Evolutionary conservation across 1,140 invertebrate species (phyloP).

Genomic region (Heliconius himera): DNA sequence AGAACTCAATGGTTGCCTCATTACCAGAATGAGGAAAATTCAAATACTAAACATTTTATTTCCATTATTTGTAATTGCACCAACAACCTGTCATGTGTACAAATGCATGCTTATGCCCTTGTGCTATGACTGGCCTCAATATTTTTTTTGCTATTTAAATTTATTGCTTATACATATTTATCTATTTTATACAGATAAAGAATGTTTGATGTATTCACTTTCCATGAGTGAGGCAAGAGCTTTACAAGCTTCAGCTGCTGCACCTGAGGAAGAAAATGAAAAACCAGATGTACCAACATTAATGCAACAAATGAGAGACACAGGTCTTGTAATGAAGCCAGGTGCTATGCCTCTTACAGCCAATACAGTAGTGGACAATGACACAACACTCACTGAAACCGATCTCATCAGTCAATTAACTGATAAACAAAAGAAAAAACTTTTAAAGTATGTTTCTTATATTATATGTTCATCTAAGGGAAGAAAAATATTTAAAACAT

Average conservation of each 20-base stretch:
- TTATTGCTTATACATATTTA: neutral
- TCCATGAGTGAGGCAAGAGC: slow-evolving; percentile 86
- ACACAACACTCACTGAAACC: slow-evolving; percentile 85
- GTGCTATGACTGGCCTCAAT: no score
- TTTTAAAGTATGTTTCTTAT: slow-evolving; percentile 87
- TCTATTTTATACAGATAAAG: slow-evolving; percentile 86
- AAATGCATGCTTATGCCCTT: no score
- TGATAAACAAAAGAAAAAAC: slow-evolving; percentile 94
- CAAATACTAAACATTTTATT: no score
- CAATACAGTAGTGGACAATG: slow-evolving; percentile 75
- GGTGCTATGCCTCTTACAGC: slow-evolving; percentile 83
- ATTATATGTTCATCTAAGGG: no score
- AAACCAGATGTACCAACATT: slow-evolving; percentile 85
- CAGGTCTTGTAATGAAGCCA: slow-evolving; percentile 93
- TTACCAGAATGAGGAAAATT: no score
- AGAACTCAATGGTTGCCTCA: no score
- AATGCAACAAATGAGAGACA: slow-evolving; percentile 95
- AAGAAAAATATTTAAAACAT: no score
- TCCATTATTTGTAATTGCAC: no score
- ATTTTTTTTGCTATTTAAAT: neutral
- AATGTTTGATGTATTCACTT: slow-evolving; percentile 96
- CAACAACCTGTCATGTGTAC: no score
- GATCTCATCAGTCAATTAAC: slow-evolving; percentile 91
- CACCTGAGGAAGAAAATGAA: slow-evolving; percentile 83
- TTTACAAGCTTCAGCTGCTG: slow-evolving; percentile 82